Evolutionary conservation across 2,888 invertebrate species (phyloP).

Genomic region (Tetragnatha montana): DNA sequence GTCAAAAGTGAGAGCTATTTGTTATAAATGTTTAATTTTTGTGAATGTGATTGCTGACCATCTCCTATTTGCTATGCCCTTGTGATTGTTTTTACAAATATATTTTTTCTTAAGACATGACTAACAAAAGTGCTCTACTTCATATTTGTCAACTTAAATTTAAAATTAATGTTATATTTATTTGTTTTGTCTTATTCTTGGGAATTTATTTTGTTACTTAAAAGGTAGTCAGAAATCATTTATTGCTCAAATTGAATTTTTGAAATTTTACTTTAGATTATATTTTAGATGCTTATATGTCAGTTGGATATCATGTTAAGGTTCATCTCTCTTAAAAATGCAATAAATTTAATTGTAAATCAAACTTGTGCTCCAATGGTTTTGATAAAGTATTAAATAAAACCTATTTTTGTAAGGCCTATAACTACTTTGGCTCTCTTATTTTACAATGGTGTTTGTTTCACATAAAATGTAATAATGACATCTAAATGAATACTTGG

Average conservation of each 20-base stretch:
- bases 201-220: neutral
- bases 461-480: too few relatives aligned
- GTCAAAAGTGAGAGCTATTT: neutral
- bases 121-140: neutral
- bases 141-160: too few relatives aligned
- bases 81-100: neutral
- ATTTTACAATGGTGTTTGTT: constrained; percentile 12
- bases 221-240: too few relatives aligned
- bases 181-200: neutral
- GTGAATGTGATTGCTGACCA: neutral
- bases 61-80: neutral
- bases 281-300: neutral
- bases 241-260: neutral
- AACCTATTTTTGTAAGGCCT: constrained; percentile 60
- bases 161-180: neutral
- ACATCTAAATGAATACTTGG: too few relatives aligned
- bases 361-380: constrained; percentile 33
- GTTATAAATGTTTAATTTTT: constrained; percentile 1
- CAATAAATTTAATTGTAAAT: constrained; percentile 42
- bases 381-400: constrained; percentile 66
- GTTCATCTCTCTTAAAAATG: constrained; percentile 22
- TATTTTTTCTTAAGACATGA: neutral
- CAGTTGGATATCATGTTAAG: constrained; percentile 10
- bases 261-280: neutral
- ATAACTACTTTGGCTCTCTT: constrained; percentile 37